These are phyloP conservation scores for Apistogramma diplotaenia DNA, from an alignment of 2,113 vertebrate genomes.

Conservation along the genomic window DNA sequence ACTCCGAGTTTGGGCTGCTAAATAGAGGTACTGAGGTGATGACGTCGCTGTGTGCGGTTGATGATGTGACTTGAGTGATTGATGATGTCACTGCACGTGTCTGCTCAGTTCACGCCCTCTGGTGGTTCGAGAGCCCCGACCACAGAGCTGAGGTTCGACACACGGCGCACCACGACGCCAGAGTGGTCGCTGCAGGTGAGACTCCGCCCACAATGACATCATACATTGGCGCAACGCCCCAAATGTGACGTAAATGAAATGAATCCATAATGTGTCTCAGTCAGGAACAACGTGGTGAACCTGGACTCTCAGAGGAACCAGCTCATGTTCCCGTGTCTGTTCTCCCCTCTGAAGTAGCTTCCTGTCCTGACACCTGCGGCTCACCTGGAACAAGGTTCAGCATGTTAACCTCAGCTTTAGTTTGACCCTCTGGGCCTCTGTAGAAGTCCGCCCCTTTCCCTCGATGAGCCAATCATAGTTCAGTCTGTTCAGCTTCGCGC, in stretches of 20 bases:
- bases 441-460: not conserved
- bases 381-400: not conserved
- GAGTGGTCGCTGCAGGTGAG: conserved; percentile 90
- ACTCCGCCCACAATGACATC: not conserved
- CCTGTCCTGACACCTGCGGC: not conserved
- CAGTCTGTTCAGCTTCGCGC: too few species aligned
- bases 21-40: conserved; percentile 80
- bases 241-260: not conserved
- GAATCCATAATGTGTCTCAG: conserved; percentile 61
- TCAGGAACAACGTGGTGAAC: conserved; percentile 81
- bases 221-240: not conserved
- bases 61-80: not conserved
- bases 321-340: conserved; percentile 82
- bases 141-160: conserved; percentile 81
- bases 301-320: conserved; percentile 83
- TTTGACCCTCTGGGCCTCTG: not conserved
- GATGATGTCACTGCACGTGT: not conserved
- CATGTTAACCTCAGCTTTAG: not conserved
- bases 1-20: conserved; percentile 84
- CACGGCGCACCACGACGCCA: conserved; percentile 82
- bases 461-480: too few species aligned
- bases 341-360: conserved; percentile 84
- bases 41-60: not conserved
- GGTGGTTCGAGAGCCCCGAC: conserved; percentile 87
- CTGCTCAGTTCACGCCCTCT: conserved; percentile 83